phyloP scores from a whole-genome alignment of 2,888 invertebrate species.

The Sialis fuliginosa region DNA sequence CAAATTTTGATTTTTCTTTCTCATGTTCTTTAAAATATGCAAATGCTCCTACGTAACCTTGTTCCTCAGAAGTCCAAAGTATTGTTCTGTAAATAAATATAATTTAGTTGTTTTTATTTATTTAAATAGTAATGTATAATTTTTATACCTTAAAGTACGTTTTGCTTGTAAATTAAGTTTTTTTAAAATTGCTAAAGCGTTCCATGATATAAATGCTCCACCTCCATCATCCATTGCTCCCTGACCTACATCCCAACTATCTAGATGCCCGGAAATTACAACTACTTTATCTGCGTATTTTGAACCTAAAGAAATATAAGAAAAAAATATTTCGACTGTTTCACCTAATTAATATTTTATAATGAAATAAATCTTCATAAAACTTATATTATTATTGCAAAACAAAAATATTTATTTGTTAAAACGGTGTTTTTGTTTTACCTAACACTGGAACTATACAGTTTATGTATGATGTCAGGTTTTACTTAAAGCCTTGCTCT shows the following conservation, averaged over 20 bases:
- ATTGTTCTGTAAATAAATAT: constrained; percentile 26
- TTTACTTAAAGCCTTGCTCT: too few species aligned
- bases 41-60: constrained; percentile 47
- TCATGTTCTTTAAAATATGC: constrained; percentile 28
- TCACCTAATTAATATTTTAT: too few species aligned
- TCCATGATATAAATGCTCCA: constrained; percentile 65
- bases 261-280: constrained; percentile 66
- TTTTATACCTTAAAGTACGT: constrained; percentile 39
- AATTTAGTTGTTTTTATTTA: too few species aligned
- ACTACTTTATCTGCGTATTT: constrained; percentile 36
- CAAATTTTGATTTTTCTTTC: constrained; percentile 14
- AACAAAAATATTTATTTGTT: too few species aligned
- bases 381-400: too few species aligned
- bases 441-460: too few species aligned
- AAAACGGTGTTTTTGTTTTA: too few species aligned
- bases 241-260: constrained; percentile 76
- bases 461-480: too few species aligned
- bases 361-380: too few species aligned
- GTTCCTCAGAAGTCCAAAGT: constrained; percentile 69
- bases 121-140: too few species aligned
- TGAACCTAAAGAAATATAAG: constrained; percentile 23
- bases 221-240: constrained; percentile 81
- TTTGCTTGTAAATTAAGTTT: constrained; percentile 43
- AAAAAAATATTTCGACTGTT: too few species aligned
- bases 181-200: constrained; percentile 47